Conservation (phyloP, 2,113 vertebrate species). For the Otis tarda region DNA sequence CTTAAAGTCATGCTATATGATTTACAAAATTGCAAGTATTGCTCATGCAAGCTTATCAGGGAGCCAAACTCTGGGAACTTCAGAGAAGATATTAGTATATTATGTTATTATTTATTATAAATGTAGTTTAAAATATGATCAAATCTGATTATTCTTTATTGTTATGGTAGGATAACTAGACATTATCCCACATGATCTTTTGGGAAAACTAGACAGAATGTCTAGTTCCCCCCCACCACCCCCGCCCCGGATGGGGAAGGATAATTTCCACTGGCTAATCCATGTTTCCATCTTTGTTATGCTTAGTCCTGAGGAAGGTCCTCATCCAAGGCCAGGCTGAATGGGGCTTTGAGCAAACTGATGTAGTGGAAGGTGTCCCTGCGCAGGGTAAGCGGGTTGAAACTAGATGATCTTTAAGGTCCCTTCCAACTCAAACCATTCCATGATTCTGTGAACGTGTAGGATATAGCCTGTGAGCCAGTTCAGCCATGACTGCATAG, state of each 20-base stretch:
- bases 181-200: background rate
- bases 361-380: too few species aligned
- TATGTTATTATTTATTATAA: background rate
- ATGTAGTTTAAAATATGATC: background rate
- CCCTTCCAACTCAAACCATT: too few species aligned
- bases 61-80: background rate
- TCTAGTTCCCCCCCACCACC: too few species aligned
- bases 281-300: background rate
- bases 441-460: too few species aligned
- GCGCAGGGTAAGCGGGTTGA: too few species aligned
- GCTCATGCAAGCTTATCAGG: background rate
- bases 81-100: background rate
- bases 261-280: background rate
- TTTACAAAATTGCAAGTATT: background rate
- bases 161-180: background rate
- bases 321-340: too few species aligned
- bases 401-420: too few species aligned
- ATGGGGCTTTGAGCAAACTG: too few species aligned
- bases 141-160: background rate
- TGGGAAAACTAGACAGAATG: background rate
- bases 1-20: background rate
- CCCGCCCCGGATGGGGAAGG: background rate
- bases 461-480: background rate
- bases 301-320: background rate
- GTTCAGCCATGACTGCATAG: fast-evolving